Conservation (phyloP, 92 coral and sea anemone species). For the Zoanthus solanderi region DNA sequence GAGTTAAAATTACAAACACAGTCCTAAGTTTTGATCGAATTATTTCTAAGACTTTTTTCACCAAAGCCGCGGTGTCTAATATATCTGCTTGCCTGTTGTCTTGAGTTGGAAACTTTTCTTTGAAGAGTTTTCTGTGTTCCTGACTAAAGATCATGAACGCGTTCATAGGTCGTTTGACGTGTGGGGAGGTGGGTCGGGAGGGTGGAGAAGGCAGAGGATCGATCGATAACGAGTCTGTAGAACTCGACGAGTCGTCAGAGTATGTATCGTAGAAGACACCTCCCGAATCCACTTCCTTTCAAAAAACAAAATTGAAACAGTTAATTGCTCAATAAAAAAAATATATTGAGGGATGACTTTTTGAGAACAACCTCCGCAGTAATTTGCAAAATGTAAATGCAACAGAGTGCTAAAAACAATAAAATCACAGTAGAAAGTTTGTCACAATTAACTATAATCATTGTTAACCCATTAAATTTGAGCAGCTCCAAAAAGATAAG, state of each 20-base stretch:
- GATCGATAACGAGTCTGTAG: neutral
- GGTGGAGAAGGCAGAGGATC: neutral
- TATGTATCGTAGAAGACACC: constrained; percentile 8
- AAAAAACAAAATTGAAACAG: too few species aligned
- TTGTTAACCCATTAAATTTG: too few species aligned
- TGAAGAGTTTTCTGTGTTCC: constrained; percentile 43
- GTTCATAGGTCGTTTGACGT: constrained; percentile 39
- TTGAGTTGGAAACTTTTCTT: constrained; percentile 42
- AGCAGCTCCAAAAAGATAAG: too few species aligned
- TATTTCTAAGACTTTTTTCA: too few species aligned
- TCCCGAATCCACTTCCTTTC: constrained; percentile 1
- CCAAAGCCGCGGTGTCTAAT: neutral
- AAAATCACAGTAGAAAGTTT: too few species aligned
- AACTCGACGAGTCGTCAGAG: constrained; percentile 13
- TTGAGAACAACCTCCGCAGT: too few species aligned
- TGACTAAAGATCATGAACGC: constrained; percentile 50
- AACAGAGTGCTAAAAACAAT: too few species aligned
- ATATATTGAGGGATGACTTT: neutral
- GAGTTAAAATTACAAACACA: too few species aligned
- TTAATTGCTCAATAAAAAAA: neutral
- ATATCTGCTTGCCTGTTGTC: constrained; percentile 34
- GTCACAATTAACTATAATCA: too few species aligned
- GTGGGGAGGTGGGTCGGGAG: neutral
- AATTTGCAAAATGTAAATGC: too few species aligned
- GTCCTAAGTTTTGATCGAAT: too few species aligned